These are phyloP conservation scores for Heliconius congener DNA, from an alignment of 1,140 invertebrate genomes.

Conservation along the genomic window DNA sequence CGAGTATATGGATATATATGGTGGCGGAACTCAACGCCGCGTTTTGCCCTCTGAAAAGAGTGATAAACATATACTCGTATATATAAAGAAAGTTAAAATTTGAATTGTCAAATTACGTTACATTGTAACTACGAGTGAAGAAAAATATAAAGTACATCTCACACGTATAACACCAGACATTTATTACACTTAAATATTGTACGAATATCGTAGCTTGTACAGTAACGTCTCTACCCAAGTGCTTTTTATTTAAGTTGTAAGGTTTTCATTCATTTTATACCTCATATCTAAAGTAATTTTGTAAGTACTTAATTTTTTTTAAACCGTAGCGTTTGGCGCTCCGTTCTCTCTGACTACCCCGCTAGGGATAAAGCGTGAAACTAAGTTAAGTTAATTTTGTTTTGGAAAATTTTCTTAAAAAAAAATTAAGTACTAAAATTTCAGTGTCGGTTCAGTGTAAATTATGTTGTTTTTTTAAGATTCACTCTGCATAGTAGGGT, in stretches of 20 bases:
- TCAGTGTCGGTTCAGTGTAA: not conserved
- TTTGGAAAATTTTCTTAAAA: not conserved
- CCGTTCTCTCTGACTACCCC: no score
- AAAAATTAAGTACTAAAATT: not conserved
- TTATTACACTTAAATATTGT: not conserved
- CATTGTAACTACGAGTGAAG: not conserved
- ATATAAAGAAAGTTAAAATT: not conserved
- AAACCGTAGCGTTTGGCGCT: no score
- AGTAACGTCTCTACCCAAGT: not conserved
- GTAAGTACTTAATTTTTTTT: not conserved
- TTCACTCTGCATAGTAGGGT: not conserved
- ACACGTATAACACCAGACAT: not conserved
- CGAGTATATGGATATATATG: no score
- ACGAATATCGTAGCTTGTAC: not conserved
- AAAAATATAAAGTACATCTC: not conserved
- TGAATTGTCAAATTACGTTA: not conserved
- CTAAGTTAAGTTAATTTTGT: no score
- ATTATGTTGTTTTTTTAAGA: not conserved
- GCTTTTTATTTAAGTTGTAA: conserved; percentile 5
- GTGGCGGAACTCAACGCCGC: no score
- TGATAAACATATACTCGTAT: no score
- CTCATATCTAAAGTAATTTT: not conserved
- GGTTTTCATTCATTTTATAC: not conserved
- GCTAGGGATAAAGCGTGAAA: no score
- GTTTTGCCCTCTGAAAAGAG: no score